Base-by-base conservation (phyloP, 2,888 invertebrate species). In the Drosophila yooni region DNA sequence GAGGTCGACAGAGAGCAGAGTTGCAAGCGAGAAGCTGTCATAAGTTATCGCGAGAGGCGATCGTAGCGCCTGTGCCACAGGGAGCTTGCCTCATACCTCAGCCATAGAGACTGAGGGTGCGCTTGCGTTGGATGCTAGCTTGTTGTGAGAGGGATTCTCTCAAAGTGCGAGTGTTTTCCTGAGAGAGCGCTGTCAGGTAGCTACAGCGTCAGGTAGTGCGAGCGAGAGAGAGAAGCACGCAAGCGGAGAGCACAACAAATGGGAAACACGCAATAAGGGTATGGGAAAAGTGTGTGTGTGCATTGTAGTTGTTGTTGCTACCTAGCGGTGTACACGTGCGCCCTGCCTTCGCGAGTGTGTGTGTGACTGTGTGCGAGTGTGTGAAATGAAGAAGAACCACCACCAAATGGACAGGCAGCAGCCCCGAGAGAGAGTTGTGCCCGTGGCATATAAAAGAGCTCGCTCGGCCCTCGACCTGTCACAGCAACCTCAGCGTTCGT, bases 401-500 rank as follows among this genome's bases (percentile, higher is more conserved):
- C 81, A 79, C 81, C 77, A 87, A 89, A 84, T 81, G 61, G 67
- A 40, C 60, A 58, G 63, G 59, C 70, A 65, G 67, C 74, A 78
- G 74, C 69, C 69, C 63, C 69, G 76, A 61, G 70, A 60, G 50
- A 11, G 66, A 46, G 76, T 38, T 54, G 72, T 63, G 59, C 67
- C 70, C 72, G 70, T 54, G 36, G 79, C 69, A 73, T 92, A 92
- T 91, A 92, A 90, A 91, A 91, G 90, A 85, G 80, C 78, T 73
- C 75, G 80, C 79, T 70, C 75, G 70, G 71, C 76, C 74, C 81
- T 83, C 88, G 89, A 92, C 92, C 92, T 92, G 92, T 92, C 92
- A 93, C 87, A 92, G 81, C 81, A 88, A 83, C 83, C 88, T 82
- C 83, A 91, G 82, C 88, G 89, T 74, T 92, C 90, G 90, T 82